phyloP scores from a whole-genome alignment of 2,888 invertebrate species.

The Xanthia icteritia region DNA sequence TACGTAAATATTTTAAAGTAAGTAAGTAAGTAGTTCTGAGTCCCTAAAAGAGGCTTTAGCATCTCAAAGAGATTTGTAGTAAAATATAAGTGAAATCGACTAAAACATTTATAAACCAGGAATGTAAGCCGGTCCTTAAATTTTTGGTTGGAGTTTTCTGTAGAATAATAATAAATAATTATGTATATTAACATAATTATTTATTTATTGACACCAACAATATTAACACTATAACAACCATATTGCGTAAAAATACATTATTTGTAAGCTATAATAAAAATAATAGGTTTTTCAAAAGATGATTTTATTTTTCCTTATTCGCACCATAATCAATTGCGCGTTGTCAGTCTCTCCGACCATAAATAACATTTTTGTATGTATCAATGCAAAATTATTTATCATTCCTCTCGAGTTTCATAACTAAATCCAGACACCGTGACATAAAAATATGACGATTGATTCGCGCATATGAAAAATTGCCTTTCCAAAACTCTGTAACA shows the following conservation, averaged over 20 bases:
- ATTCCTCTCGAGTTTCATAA: neutral
- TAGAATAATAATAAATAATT: no score
- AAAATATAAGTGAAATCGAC: neutral
- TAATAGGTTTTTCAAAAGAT: no score
- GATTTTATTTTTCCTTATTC: no score
- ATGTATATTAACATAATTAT: no score
- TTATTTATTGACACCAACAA: no score
- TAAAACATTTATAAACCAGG: neutral
- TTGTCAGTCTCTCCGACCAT: neutral
- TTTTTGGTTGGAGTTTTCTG: neutral
- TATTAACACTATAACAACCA: no score
- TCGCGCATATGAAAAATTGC: conserved; percentile 60
- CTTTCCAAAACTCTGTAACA: conserved; percentile 63
- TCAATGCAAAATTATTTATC: neutral
- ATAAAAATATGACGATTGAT: conserved; percentile 62
- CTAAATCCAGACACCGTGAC: conserved; percentile 32
- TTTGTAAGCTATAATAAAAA: no score
- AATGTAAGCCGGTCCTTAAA: neutral
- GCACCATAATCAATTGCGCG: no score
- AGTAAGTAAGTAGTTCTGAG: neutral
- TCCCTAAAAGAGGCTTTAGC: neutral
- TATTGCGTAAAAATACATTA: no score
- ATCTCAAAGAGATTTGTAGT: neutral
- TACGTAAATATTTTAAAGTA: conserved; percentile 6
- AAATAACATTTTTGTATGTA: neutral